These are phyloP conservation scores for Enteromius afrohamiltoni DNA, from an alignment of 2,797 vertebrate genomes.

Conservation along the genomic window DNA sequence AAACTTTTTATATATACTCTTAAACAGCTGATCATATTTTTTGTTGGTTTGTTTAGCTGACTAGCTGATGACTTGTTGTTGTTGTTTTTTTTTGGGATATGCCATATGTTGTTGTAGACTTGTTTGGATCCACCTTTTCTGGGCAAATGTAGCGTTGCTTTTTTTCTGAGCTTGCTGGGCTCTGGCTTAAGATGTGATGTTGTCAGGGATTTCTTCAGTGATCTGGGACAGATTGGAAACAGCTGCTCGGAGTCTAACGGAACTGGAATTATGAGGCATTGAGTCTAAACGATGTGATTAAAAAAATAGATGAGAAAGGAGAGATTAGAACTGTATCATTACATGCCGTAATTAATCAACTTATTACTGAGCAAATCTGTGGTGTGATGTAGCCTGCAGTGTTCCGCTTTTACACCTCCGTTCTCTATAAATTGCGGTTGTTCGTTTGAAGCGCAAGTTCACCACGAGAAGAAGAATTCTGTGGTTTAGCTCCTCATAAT, in stretches of 20 bases:
- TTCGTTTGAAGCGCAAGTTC: neutral
- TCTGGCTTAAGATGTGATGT: constrained; percentile 50
- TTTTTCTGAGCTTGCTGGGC: constrained; percentile 40
- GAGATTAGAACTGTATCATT: constrained; percentile 24
- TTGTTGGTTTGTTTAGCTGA: constrained; percentile 40
- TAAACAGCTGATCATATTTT: constrained; percentile 21
- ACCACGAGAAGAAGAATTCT: neutral
- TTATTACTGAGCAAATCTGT: neutral
- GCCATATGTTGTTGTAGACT: constrained; percentile 52
- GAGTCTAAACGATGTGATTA: constrained; percentile 25
- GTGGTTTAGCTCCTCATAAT: neutral
- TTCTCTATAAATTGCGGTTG: neutral
- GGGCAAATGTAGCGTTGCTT: constrained; percentile 32
- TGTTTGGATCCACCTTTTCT: constrained; percentile 46
- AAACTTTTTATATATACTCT: neutral
- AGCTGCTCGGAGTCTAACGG: constrained; percentile 20
- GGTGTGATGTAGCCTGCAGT: neutral
- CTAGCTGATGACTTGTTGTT: constrained; percentile 26
- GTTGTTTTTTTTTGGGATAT: constrained; percentile 6
- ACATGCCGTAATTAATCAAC: constrained; percentile 1
- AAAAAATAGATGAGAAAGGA: constrained; percentile 11
- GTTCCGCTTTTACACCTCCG: neutral
- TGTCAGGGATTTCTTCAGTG: constrained; percentile 47
- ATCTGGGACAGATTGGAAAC: constrained; percentile 40
- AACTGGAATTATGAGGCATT: constrained; percentile 20